Evolutionary conservation across 2,113 vertebrate species (phyloP).

Genomic region (Enhydra lutris): DNA sequence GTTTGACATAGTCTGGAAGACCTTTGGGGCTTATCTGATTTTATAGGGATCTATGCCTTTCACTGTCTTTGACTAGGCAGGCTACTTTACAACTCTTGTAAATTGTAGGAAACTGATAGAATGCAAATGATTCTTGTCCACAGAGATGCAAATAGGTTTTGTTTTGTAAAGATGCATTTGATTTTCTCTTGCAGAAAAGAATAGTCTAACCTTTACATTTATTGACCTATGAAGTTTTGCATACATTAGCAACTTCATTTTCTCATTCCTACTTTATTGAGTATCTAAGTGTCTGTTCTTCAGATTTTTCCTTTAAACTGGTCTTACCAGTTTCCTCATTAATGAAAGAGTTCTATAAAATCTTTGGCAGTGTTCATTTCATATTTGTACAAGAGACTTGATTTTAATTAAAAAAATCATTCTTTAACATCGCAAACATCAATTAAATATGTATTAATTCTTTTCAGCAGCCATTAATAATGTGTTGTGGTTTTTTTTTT

Average conservation of each 20-base stretch:
- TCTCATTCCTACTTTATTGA: neutral
- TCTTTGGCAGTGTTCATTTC: neutral
- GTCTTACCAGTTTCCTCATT: neutral
- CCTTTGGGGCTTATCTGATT: neutral
- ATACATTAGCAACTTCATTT: neutral
- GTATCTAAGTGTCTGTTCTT: neutral
- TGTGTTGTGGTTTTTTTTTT: neutral
- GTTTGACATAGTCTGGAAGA: neutral
- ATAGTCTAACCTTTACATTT: neutral
- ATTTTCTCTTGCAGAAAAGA: neutral
- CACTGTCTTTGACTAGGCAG: neutral
- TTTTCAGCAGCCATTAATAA: neutral
- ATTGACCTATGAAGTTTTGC: neutral
- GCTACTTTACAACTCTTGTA: neutral
- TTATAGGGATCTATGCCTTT: neutral
- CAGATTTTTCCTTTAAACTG: neutral
- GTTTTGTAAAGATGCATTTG: neutral
- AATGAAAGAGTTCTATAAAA: neutral
- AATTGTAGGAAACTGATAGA: neutral
- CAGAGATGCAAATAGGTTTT: neutral
- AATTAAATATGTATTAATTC: neutral
- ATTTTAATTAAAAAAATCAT: constrained; percentile 46
- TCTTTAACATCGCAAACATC: neutral
- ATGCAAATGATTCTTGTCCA: constrained; percentile 16
- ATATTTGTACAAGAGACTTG: neutral